These are phyloP conservation scores for Parnassius apollo DNA, from an alignment of 2,888 invertebrate genomes.

Conservation along the genomic window DNA sequence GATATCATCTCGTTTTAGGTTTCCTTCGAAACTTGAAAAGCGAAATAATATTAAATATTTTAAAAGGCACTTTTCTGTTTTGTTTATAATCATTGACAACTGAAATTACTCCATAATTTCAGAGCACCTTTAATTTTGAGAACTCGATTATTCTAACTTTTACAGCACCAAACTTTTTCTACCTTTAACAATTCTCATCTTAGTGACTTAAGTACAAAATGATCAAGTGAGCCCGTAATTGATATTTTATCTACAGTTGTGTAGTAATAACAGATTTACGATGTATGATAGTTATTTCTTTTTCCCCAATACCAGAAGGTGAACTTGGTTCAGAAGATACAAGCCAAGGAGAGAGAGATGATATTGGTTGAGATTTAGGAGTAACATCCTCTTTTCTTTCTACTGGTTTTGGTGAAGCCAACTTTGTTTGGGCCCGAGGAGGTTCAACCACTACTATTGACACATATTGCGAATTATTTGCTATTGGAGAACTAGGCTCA, in stretches of 20 bases:
- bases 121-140: slow-evolving; percentile 35
- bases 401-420: slow-evolving; percentile 69
- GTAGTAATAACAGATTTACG: slow-evolving; percentile 94
- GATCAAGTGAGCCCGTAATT: background rate
- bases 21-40: slow-evolving; percentile 66
- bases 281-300: slow-evolving; percentile 86
- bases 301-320: slow-evolving; percentile 82
- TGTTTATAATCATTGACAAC: slow-evolving; percentile 34
- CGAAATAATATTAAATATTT: slow-evolving; percentile 43
- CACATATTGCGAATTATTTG: slow-evolving; percentile 72
- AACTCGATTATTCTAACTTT: slow-evolving; percentile 10
- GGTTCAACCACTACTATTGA: slow-evolving; percentile 77
- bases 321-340: slow-evolving; percentile 88
- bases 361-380: slow-evolving; percentile 82
- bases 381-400: slow-evolving; percentile 75
- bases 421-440: slow-evolving; percentile 58
- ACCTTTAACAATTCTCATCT: slow-evolving; percentile 7
- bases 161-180: slow-evolving; percentile 20
- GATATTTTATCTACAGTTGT: slow-evolving; percentile 77
- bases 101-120: slow-evolving; percentile 43
- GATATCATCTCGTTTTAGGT: slow-evolving; percentile 60
- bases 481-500: slow-evolving; percentile 67
- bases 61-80: slow-evolving; percentile 32
- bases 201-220: slow-evolving; percentile 20
- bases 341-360: slow-evolving; percentile 90